A percentile compares a stretch with the other conserved stretches of the same genome.
Evolutionary conservation across 2,888 invertebrate genomes (phyloP).

Genomic region (Acanthosepion esculentum): DNA sequence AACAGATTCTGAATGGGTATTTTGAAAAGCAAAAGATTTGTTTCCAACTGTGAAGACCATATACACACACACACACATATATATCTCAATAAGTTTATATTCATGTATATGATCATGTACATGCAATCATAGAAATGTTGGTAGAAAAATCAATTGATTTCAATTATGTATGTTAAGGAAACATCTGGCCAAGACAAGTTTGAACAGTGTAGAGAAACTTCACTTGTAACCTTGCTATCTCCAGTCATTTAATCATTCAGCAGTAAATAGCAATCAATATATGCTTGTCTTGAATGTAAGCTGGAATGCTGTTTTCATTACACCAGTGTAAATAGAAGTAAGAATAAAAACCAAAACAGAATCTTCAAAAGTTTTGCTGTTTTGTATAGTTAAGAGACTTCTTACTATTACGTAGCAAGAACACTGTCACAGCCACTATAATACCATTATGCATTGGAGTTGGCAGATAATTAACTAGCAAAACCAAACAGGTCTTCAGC

Average conservation of each 20-base stretch:
- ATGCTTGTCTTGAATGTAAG: background rate
- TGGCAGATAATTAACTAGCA: too few species aligned
- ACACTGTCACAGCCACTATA: too few species aligned
- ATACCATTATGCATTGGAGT: too few species aligned
- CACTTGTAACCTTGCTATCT: background rate
- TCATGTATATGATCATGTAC: background rate
- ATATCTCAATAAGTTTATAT: background rate
- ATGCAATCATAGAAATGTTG: background rate
- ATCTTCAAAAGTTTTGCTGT: background rate
- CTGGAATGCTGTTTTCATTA: background rate
- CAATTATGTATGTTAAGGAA: background rate
- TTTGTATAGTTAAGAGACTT: background rate
- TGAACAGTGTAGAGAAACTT: background rate
- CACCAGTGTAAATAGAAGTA: background rate
- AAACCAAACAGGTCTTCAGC: too few species aligned
- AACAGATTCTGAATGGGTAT: too few species aligned
- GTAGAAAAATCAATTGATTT: background rate
- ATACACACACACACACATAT: background rate
- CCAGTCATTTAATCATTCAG: background rate
- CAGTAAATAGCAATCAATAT: background rate
- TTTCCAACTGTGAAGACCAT: background rate
- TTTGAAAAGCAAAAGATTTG: too few species aligned
- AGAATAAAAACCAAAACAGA: background rate
- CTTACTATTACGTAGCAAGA: too few species aligned
- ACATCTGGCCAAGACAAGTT: background rate